Evolutionary conservation across 2,113 vertebrate genomes (phyloP), one percentile per base, ranked within the genome.

Genomic region (Callospermophilus lateralis): DNA sequence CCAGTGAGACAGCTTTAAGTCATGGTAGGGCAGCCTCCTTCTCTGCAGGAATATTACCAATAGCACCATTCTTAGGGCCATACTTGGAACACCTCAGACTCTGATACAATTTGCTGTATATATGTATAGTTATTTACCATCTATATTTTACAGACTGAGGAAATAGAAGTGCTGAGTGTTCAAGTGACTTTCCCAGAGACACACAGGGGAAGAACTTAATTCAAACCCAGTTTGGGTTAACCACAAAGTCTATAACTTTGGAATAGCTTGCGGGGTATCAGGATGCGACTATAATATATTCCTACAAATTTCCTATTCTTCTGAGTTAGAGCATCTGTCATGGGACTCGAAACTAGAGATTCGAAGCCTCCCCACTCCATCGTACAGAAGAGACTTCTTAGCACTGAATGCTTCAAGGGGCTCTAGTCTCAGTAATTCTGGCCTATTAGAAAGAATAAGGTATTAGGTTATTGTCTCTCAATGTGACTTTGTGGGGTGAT

Each of bases 41-140:
- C 32, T 67, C 30, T 20, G 28, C 1, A 30, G n/a, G 48, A 30
- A 37, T 28, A 2, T 67, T 3, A 3, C 4, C 2, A 1, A 7
- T 12, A 20, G 55, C 39, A 37, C 6, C 34, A 0, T 22, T 51
- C 51, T 74, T 16, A 3, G 3, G 5, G 4, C 48, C 89, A 58
- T 1, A 7, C 16, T 24, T 32, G 12, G 32, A 17, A 28, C 10
- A 26, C 72, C 4, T 48, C 26, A 48, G 58, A 39, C 51, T 79
- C 51, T 37, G 17, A 17, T 2, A 30, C 22, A 26, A 78, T 55
- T n/a, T 37, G 19, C 7, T 13, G 32, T 22, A 13, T 20, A 30
- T 0, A 13, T 3, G 7, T 72, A 19, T 20, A 61, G 37, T 70
- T 67, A 83, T 32, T 2, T 68, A 8, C 16, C 65, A 34, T 51